Base-by-base conservation (phyloP, 2,797 vertebrate species). In the Cryptoprocta ferox region DNA sequence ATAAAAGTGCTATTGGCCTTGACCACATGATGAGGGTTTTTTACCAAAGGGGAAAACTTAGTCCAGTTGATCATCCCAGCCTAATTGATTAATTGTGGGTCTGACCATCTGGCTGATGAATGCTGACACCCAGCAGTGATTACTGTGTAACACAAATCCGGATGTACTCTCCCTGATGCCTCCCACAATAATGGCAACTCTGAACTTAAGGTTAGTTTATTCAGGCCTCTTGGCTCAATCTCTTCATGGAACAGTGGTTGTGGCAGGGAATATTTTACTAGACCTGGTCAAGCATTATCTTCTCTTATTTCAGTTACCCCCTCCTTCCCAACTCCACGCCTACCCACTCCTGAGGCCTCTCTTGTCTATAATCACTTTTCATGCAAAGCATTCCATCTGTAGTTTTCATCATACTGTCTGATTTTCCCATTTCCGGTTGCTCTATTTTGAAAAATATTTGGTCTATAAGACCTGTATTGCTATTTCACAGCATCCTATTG, bases 181-280 rank as follows among this genome's bases (percentile, higher is more conserved):
- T 87, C 95, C 92, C 94, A 97, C 95, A 97, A 91, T 91, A 95
- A 98, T 95, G 96, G 97, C 93, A 88, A 76, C 91, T 89, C 89
- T 96, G 97, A 98, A 97, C 83, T 94, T 94, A 91, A 96, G 96
- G 95, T 97, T 97, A 97, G 96, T 97, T 98, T 97, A 98, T 97
- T 98, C 97, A 97, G 95, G 94, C 87, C 89, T 93, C 95, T 95
- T 97, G 90, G 91, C 97, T 97, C 84, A 95, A 5, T 94, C 53
- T 86, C 28, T 91, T 86, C 91, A 90, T 95, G 93, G 68, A 92
- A 97, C 92, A 98, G 98, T 78, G 95, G 95, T 86, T 97, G 95
- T 95, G 95, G 95, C 93, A 96, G 95, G 95, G 96, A 97, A 97
- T 95, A 88, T 97, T 98, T 97, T 95, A 96, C 84, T 91, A 98